Evolutionary conservation across 2,113 vertebrate species (phyloP).

Genomic region (Gambusia affinis): DNA sequence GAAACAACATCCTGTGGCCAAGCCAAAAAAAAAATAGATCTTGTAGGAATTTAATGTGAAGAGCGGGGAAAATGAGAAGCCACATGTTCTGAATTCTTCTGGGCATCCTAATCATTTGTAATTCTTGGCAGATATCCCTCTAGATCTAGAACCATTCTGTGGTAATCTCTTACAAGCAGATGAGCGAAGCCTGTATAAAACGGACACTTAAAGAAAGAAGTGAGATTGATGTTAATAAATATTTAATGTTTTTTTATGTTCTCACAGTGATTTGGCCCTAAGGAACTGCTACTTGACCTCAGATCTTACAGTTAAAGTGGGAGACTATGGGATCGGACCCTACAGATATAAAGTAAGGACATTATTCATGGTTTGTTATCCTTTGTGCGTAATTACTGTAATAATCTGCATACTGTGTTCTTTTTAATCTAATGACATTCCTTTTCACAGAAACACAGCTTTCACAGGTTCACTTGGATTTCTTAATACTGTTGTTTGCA

Average conservation of each 20-base stretch:
- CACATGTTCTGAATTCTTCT: conserved; percentile 3
- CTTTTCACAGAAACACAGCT: not conserved
- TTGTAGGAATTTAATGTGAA: conserved; percentile 75
- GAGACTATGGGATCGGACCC: conserved; percentile 94
- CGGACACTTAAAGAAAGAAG: not conserved
- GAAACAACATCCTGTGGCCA: conserved; percentile 79
- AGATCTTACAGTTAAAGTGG: conserved; percentile 95
- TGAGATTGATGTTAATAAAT: not conserved
- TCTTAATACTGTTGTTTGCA: not conserved
- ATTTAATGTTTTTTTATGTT: conserved; percentile 15
- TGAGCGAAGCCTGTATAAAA: not conserved
- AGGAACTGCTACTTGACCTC: conserved; percentile 95
- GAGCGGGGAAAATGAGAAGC: conserved; percentile 62
- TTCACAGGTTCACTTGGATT: not conserved
- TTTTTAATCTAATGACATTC: not conserved
- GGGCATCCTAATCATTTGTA: conserved; percentile 22
- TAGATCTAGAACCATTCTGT: not conserved
- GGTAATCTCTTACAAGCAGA: not conserved
- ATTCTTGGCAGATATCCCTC: not conserved
- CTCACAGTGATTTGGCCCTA: conserved; percentile 91
- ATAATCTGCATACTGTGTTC: not conserved
- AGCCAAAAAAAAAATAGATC: conserved; percentile 79
- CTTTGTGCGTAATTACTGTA: not conserved
- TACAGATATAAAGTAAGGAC: conserved; percentile 91
- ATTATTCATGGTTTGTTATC: not conserved